These are phyloP conservation scores for Diachasma alloeum DNA, from an alignment of 1,140 invertebrate genomes.

Conservation along the genomic window DNA sequence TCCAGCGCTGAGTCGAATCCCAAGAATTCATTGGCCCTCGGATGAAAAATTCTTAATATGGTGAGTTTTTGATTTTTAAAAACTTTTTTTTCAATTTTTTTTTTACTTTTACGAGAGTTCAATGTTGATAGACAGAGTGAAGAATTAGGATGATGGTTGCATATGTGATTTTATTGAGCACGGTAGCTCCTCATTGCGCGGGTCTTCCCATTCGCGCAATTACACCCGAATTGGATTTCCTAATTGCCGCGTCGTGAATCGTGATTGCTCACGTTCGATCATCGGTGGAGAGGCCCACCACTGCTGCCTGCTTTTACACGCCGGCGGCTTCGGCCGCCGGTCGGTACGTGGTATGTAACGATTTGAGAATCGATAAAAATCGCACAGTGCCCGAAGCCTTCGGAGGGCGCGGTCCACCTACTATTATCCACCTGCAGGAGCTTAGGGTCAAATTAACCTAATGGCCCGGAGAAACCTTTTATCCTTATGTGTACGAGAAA, in stretches of 20 bases:
- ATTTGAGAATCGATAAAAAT: constrained; percentile 26
- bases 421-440: constrained; percentile 30
- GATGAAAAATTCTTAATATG: constrained; percentile 6
- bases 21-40: constrained; percentile 18
- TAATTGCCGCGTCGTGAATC: constrained; percentile 56
- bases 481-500: not conserved
- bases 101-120: not conserved
- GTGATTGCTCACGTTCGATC: constrained; percentile 61
- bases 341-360: not conserved
- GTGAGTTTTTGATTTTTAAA: too few relatives aligned
- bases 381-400: not conserved
- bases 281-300: constrained; percentile 33
- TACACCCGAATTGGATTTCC: constrained; percentile 63
- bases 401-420: constrained; percentile 23
- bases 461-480: not conserved
- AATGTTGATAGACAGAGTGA: too few relatives aligned
- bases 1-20: not conserved
- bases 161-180: constrained; percentile 53
- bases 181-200: constrained; percentile 47
- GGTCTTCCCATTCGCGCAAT: constrained; percentile 57
- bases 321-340: not conserved
- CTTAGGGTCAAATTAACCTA: constrained; percentile 26
- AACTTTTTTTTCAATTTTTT: too few relatives aligned
- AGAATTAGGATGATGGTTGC: too few relatives aligned
- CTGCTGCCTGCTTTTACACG: constrained; percentile 2